Base-by-base conservation (phyloP, 92 coral and sea anemone genomes). In the Phymanthus crucifer region DNA sequence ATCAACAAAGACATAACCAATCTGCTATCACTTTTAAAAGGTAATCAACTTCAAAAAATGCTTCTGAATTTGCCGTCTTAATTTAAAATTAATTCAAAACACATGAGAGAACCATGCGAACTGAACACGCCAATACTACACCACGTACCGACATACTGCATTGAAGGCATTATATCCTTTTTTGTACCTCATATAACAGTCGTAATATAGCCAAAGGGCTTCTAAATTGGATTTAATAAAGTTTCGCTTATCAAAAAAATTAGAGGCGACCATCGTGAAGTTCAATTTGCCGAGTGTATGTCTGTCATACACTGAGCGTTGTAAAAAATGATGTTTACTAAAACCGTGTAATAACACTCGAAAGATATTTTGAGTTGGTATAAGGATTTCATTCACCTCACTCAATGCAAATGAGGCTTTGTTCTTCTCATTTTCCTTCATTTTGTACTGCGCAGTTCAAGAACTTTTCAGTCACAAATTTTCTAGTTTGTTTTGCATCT, bases 11-110 rank as follows among this genome's bases (percentile, higher is more conserved):
- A 77, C 72, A 64, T 24, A 38, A 64, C 32, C 52, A 38, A 77
- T 77, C 81, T 64, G 81, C 24, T 77, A 61, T 64, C 57, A 69
- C 54, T 31, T 61, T 71, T 77, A 64, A 14, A 76, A 56, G 57
- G 43, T 52, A 56, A 76, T 76, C 70, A 76, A 48, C 35, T 32
- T 56, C 40, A 21, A 34, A 77, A 77, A 77, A 69, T 61, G 81
- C 54, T 77, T 77, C 57, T 6, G 10, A 37, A 24, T 77, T 56
- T 36, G 58, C 81, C 81, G 81, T 6, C 32, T n/a, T 35, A 34
- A 37, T 21, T 61, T 61, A 37, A 61, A 27, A 37, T 36, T 64
- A 43, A 77, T 77, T 16, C 36, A 77, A 64, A n/a, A 23, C 79
- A 75, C 37, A 34, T 34, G 24, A 21, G 64, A 54, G 67, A 21